Evolutionary conservation across 2,113 vertebrate genomes (phyloP).

Genomic region (Morone saxatilis): DNA sequence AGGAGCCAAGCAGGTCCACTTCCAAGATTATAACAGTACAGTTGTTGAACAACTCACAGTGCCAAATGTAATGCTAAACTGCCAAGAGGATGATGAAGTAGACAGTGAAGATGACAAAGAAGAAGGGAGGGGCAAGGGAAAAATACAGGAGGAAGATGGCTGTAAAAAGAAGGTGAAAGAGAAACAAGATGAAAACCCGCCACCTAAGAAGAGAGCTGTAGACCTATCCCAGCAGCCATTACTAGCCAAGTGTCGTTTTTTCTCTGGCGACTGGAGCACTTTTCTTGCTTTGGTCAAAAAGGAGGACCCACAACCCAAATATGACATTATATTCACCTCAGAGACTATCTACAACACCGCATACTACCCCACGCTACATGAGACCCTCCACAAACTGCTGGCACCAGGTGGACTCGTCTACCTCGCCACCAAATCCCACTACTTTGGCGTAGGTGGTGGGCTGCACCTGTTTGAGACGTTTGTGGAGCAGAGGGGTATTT

Average conservation of each 20-base stretch:
- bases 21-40: slow-evolving; percentile 96
- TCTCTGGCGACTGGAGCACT: slow-evolving; percentile 93
- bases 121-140: slow-evolving; percentile 32
- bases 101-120: slow-evolving; percentile 50
- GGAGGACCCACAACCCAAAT: slow-evolving; percentile 80
- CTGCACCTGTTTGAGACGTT: slow-evolving; percentile 90
- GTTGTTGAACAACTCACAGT: slow-evolving; percentile 94
- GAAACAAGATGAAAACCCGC: slow-evolving; percentile 37
- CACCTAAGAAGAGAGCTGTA: slow-evolving; percentile 68
- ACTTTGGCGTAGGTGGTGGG: slow-evolving; percentile 96
- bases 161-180: slow-evolving; percentile 30
- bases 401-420: slow-evolving; percentile 85
- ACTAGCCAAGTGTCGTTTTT: slow-evolving; percentile 86
- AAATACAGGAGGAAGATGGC: slow-evolving; percentile 22
- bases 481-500: slow-evolving; percentile 85
- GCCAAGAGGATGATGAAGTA: slow-evolving; percentile 74
- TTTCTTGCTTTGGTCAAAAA: slow-evolving; percentile 86
- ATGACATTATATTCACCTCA: slow-evolving; percentile 93
- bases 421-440: slow-evolving; percentile 93
- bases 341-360: slow-evolving; percentile 95
- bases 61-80: slow-evolving; percentile 90
- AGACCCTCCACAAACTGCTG: slow-evolving; percentile 86
- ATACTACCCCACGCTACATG: slow-evolving; percentile 89
- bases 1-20: slow-evolving; percentile 89
- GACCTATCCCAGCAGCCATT: slow-evolving; percentile 51